Evolutionary conservation across 1,140 invertebrate species (phyloP), one percentile per base, ranked within the genome.

Genomic region (Caenorhabditis brenneri): DNA sequence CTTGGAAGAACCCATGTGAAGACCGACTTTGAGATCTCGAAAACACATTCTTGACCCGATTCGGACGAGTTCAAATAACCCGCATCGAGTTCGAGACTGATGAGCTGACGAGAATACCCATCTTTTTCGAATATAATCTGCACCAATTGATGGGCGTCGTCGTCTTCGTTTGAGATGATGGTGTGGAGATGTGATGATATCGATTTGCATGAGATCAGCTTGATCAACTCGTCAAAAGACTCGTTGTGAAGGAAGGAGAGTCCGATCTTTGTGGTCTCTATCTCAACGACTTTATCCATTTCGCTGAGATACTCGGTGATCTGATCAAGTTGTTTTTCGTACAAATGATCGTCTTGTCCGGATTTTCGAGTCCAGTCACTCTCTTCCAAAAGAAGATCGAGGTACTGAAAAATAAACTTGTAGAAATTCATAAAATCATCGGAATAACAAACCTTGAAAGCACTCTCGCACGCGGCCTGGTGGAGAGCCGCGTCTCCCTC

Each of bases 131-230:
- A 74, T 4, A 74, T 24, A 15, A 74, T 42, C n/a, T 74, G 36
- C 36, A 36, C 65, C 33, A 29, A 42, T 74, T 74, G 65, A 42
- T 74, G 65, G 65, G 33, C 65, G 10, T 42, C 65, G 65, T 74
- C 65, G 65, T 74, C 65, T 22, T 74, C 65, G 15, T 58, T n/a
- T 36, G 65, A 74, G 36, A 74, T 74, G 36, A 74, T n/a, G 4
- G 65, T 74, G 65, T 74, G 65, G 42, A 74, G 65, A 15, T 74
- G 65, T 15, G 65, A 46, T 10, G 65, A 74, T 42, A 74, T 74
- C 65, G 65, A 74, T 74, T 74, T 74, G 36, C 65, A 74, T 39
- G 65, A 74, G 65, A 74, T 74, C 65, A 74, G 65, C 65, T 74
- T 74, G 36, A 74, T 29, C 29, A 42, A 74, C 22, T 74, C 65